A percentile compares a stretch with the other conserved stretches of the same genome.
phyloP scores from a whole-genome alignment of 1,140 invertebrate genomes.

The Samia ricini region DNA sequence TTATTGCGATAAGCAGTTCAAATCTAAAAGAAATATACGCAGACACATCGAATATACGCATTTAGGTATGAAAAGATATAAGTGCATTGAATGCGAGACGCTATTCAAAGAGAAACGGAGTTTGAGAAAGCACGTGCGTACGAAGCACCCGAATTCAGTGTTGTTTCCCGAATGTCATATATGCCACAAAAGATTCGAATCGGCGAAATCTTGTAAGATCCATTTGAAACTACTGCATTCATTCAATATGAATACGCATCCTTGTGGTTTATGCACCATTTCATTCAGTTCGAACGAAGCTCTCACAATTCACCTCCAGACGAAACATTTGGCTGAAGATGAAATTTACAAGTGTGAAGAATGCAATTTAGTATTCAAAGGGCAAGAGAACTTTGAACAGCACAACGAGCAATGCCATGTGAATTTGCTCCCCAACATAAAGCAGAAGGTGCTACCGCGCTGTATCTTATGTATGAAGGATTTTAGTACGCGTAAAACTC shows the following conservation, averaged over 20 bases:
- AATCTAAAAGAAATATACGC: slow-evolving; percentile 51
- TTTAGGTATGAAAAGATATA: slow-evolving; percentile 50
- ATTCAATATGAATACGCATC: slow-evolving; percentile 49
- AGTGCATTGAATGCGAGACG: slow-evolving; percentile 56
- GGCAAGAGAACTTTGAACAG: slow-evolving; percentile 44
- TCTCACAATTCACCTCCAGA: slow-evolving; percentile 42
- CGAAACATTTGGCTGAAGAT: slow-evolving; percentile 50
- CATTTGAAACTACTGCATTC: slow-evolving; percentile 59
- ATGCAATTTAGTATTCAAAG: slow-evolving; percentile 55
- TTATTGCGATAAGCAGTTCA: slow-evolving; percentile 54
- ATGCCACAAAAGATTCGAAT: slow-evolving; percentile 57
- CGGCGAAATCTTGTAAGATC: slow-evolving; percentile 59
- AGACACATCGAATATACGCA: slow-evolving; percentile 54
- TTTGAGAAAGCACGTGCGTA: slow-evolving; percentile 52
- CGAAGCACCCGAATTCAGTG: slow-evolving; percentile 49
- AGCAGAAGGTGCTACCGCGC: slow-evolving; percentile 34
- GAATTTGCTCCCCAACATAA: slow-evolving; percentile 15
- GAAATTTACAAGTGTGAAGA: slow-evolving; percentile 58
- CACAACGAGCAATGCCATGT: slow-evolving; percentile 40
- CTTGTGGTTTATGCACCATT: slow-evolving; percentile 48
- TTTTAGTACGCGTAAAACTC: slow-evolving; percentile 58
- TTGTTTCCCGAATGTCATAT: slow-evolving; percentile 57
- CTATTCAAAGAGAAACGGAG: slow-evolving; percentile 62
- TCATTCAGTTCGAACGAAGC: slow-evolving; percentile 44
- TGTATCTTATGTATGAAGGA: slow-evolving; percentile 61